Evolutionary conservation across 2,797 vertebrate genomes (phyloP), one percentile per base, ranked within the genome.

Genomic region (Brachyalestes nurse): DNA sequence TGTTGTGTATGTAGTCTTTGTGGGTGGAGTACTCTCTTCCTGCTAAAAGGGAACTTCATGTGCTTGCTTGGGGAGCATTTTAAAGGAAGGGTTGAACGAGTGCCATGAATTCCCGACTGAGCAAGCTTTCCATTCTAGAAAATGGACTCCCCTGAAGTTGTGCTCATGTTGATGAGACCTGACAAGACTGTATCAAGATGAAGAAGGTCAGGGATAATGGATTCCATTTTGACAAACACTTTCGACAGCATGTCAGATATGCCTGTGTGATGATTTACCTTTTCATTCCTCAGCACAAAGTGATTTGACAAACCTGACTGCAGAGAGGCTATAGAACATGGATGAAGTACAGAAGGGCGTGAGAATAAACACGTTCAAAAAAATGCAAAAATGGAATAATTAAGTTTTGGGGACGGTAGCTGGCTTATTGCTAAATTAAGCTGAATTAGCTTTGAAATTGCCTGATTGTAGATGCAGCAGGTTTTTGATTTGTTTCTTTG

Each of bases 131-230:
- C 21, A 73, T 53, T 34, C 12, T 53, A 58, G 64, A 61, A 75
- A 81, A 81, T 73, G 38, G 55, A 40, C 60, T 83, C 25, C 51
- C 79, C 82, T 83, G 53, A 89, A 87, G 86, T 72, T 81, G 88
- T 84, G 82, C 73, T 86, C 82, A 86, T 65, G 81, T 82, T 88
- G 85, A 87, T 86, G 88, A 72, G 85, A 78, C 62, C 84, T 80
- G 82, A 89, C 79, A 82, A 85, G 86, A 88, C 85, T 82, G 86
- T 82, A 73, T 16, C 47, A 85, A 84, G 85, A 58, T 72, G 81
- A 72, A 90, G 71, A 90, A 92, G 90, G 90, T 91, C 89, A 90
- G 72, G 6, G 76, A 82, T 90, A 88, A 88, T 90, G 80, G 82
- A 90, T 91, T 90, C 83, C 86, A 73, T 85, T 90, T 83, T 87